Evolutionary conservation across 1,140 invertebrate genomes (phyloP).

Genomic region (Artemia franciscana): DNA sequence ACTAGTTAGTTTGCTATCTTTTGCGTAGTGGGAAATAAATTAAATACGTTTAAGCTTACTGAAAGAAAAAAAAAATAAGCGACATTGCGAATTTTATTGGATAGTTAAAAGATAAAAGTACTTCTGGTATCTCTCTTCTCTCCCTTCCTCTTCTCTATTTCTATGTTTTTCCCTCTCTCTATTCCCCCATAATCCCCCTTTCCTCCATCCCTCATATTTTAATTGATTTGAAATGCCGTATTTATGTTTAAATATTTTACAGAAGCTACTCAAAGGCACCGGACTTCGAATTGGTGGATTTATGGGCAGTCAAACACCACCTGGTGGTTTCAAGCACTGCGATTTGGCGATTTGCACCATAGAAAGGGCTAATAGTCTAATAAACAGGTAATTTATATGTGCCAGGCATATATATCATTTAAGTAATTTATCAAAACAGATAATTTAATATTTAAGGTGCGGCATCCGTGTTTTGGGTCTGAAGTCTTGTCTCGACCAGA

Average conservation of each 20-base stretch:
- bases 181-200: not conserved
- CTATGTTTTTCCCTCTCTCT: no score
- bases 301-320: slow-evolving; percentile 66
- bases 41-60: no score
- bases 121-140: no score
- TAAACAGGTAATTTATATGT: slow-evolving; percentile 36
- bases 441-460: slow-evolving; percentile 11
- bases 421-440: not conserved
- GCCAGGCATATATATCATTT: not conserved
- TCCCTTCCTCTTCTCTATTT: no score
- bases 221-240: no score
- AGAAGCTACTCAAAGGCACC: slow-evolving; percentile 54
- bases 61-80: no score
- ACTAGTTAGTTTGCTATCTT: no score
- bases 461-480: slow-evolving; percentile 1
- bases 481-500: no score
- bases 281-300: slow-evolving; percentile 79
- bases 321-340: slow-evolving; percentile 59
- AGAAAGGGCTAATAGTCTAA: slow-evolving; percentile 85
- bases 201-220: slow-evolving; percentile 1
- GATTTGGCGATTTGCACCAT: slow-evolving; percentile 92
- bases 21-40: no score
- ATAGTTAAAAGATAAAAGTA: no score
- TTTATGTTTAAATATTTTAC: no score
- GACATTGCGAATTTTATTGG: no score